Conservation (phyloP, 2,888 invertebrate genomes). For the Blera fallax region DNA sequence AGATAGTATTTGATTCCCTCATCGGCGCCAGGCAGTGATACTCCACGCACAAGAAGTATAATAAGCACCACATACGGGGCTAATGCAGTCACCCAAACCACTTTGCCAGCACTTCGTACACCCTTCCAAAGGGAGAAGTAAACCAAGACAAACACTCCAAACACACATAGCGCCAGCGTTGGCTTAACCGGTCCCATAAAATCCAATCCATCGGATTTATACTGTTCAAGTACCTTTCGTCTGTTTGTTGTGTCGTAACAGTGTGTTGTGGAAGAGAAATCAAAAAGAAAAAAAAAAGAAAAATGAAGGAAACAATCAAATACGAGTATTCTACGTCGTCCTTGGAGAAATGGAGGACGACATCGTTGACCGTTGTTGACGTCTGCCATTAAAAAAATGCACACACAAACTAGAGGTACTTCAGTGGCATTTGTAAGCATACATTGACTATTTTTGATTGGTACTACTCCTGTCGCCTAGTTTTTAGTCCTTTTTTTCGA, state of each 20-base stretch:
- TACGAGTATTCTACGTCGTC: slow-evolving; percentile 9
- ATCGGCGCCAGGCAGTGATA: slow-evolving; percentile 92
- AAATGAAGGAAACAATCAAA: slow-evolving; percentile 46
- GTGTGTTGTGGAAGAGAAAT: not conserved
- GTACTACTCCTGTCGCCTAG: not conserved
- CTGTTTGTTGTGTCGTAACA: slow-evolving; percentile 82
- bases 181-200: slow-evolving; percentile 94
- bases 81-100: slow-evolving; percentile 97
- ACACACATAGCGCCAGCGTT: slow-evolving; percentile 93
- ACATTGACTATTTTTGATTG: slow-evolving; percentile 1
- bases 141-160: slow-evolving; percentile 95
- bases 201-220: slow-evolving; percentile 91
- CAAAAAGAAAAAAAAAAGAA: not conserved
- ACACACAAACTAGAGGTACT: slow-evolving; percentile 1
- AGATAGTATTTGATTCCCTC: slow-evolving; percentile 94
- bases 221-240: slow-evolving; percentile 92
- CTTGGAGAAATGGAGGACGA: slow-evolving; percentile 19
- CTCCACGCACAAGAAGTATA: slow-evolving; percentile 91
- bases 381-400: slow-evolving; percentile 25
- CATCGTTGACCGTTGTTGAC: slow-evolving; percentile 49
- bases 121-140: slow-evolving; percentile 99
- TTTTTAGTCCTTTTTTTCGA: not conserved
- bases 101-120: slow-evolving; percentile 95
- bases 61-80: slow-evolving; percentile 95
- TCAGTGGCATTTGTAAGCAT: not conserved